Base-by-base conservation (phyloP, 1,140 invertebrate species). In the Trachymyrmex cornetzi region DNA sequence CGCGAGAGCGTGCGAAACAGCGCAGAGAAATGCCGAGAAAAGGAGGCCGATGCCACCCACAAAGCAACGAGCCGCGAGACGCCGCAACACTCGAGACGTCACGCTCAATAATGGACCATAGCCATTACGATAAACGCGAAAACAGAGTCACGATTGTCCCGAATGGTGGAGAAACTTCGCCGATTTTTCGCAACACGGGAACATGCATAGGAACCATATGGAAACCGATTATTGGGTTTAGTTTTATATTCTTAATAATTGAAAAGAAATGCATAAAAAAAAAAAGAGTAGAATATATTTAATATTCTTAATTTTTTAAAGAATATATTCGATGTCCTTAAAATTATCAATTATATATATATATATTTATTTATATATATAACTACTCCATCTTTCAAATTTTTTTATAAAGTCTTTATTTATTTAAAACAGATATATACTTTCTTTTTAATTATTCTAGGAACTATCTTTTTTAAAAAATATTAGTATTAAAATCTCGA, bases 91-190 rank as follows among this genome's bases (percentile, higher is more conserved):
- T 91, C 48, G 88, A 91, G 85, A 91, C 85, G 74, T 85, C 82
- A 74, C 38, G 77, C 72, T 79, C 87, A 80, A 91, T 90, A 91
- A 91, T 89, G 81, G 85, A 61, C 63, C 67, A 19, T 30, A 53
- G 50, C 87, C 61, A 87, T 91, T 90, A 91, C 85, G 90, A 90
- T 91, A 90, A 90, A 90, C 61, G 48, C 55, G 80, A 79, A 87
- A 69, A 84, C 89, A 90, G 85, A 55, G 63, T 77, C 79, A 69
- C 87, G 79, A 69, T 91, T 91, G 90, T 91, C 22, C 57, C 67
- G 82, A 64, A 80, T 22, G 64, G 24, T 74, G 24, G 19, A 27
- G 61, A 38, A 59, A 55, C 30, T 57, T 55, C 14, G 34, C 9
- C 19, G 3, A 44, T 50, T 14, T 22, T 69, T 44, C 16, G 22